Conservation (phyloP, 2,888 invertebrate species). For the Macroteleia sp. region DNA sequence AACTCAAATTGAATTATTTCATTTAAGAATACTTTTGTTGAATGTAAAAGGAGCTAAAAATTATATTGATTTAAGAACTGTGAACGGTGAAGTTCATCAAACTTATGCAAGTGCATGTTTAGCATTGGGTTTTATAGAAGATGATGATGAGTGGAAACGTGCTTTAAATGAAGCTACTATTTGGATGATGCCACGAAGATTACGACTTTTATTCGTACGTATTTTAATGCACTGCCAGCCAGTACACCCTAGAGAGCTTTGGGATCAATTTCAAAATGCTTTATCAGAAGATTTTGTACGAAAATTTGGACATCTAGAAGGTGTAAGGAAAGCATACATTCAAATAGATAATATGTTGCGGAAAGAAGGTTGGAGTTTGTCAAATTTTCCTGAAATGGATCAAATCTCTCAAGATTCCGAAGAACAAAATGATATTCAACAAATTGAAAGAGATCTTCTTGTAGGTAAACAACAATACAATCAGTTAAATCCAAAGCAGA, state of each 20-base stretch:
- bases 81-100: background rate
- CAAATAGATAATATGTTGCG: too few relatives aligned
- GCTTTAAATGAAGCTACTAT: background rate
- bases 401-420: too few relatives aligned
- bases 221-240: background rate
- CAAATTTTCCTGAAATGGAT: too few relatives aligned
- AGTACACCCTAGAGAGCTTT: too few relatives aligned
- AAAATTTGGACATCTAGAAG: background rate
- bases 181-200: background rate
- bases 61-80: background rate
- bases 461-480: too few relatives aligned
- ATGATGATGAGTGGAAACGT: background rate
- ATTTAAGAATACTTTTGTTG: slow-evolving; percentile 70
- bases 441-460: too few relatives aligned
- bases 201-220: background rate
- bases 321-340: too few relatives aligned
- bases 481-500: too few relatives aligned
- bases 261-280: background rate
- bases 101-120: background rate
- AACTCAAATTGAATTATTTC: slow-evolving; percentile 68
- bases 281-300: background rate
- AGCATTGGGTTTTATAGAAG: background rate
- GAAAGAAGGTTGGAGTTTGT: too few relatives aligned
- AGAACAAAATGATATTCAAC: too few relatives aligned
- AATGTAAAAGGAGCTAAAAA: slow-evolving; percentile 65